These are phyloP conservation scores for Phaethornis superciliosus DNA, from an alignment of 2,113 vertebrate species.

Conservation along the genomic window DNA sequence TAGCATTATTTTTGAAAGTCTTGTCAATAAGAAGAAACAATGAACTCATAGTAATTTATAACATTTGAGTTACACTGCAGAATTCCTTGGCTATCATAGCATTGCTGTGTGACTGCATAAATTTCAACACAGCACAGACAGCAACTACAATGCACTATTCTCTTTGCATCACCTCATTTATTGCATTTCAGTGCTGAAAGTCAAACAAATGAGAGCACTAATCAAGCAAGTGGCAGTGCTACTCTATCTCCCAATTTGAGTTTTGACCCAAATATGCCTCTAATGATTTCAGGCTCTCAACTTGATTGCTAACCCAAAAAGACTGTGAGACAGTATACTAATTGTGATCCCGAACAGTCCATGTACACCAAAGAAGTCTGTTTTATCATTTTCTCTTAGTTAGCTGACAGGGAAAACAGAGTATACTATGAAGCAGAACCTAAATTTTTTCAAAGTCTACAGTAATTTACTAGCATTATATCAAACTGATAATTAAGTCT, in stretches of 20 bases:
- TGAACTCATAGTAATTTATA: neutral
- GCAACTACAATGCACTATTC: neutral
- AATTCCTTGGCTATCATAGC: neutral
- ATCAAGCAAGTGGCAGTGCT: conserved; percentile 57
- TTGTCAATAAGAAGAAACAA: conserved; percentile 13
- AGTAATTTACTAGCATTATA: neutral
- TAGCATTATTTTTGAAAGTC: conserved; percentile 11
- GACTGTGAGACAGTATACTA: neutral
- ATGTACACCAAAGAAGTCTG: neutral
- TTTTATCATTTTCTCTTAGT: neutral
- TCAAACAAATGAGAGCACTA: conserved; percentile 26
- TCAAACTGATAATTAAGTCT: neutral
- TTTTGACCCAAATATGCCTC: conserved; percentile 54
- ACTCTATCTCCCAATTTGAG: conserved; percentile 38
- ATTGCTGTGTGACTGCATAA: neutral
- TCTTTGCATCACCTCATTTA: conserved; percentile 1
- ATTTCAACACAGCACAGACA: neutral
- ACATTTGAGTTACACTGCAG: neutral
- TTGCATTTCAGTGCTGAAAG: conserved; percentile 10
- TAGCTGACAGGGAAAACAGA: conserved; percentile 12
- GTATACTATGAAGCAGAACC: neutral
- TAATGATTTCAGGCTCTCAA: conserved; percentile 4
- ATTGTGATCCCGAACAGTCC: neutral
- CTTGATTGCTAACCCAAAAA: neutral
- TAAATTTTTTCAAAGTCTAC: neutral